Evolutionary conservation across 2,113 vertebrate genomes (phyloP), one percentile per base, ranked within the genome.

Genomic region (Thalassoma bifasciatum): DNA sequence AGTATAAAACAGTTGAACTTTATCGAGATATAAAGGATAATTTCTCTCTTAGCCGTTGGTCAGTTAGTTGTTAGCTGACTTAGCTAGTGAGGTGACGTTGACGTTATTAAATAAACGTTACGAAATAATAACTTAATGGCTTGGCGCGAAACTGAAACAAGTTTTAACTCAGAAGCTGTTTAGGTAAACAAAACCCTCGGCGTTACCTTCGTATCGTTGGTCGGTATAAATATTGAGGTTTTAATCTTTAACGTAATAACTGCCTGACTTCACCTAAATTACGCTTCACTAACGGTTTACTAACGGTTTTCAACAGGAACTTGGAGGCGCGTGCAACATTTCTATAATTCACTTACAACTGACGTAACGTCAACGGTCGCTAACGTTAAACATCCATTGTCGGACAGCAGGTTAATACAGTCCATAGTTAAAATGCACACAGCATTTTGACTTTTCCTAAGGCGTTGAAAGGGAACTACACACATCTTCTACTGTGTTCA

Each of bases 281-380:
- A 6, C 30, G n/a, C n/a, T n/a, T 36, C 1, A 30, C n/a, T n/a
- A n/a, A n/a, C n/a, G n/a, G n/a, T 8, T 13, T 8, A 19, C 44
- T 44, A 17, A 26, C 49, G 23, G 49, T 24, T 58, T 24, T 8
- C 0, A 26, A 2, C 7, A 23, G 14, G 1, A 61, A 17, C 1
- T 30, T 30, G 30, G 6, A 4, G 21, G 26, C 57, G 51, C 19
- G 58, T 30, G 42, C 30, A 17, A 7, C 0, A 17, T 9, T 11
- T 0, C 1, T 13, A 0, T 8, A 3, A 30, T 14, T 30, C 13
- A 0, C 12, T 5, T 12, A 1, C 12, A 42, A 12, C 12, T 42
- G 40, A 42, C 40, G 40, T 42, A 16, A 42, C 12, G 42, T 44
- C 11, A 44, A 30, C 30, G 30, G 30, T 30, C 30, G n/a, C n/a